These are phyloP conservation scores for Stenolophus ochropezus DNA, from an alignment of 2,888 invertebrate species.

Conservation along the genomic window DNA sequence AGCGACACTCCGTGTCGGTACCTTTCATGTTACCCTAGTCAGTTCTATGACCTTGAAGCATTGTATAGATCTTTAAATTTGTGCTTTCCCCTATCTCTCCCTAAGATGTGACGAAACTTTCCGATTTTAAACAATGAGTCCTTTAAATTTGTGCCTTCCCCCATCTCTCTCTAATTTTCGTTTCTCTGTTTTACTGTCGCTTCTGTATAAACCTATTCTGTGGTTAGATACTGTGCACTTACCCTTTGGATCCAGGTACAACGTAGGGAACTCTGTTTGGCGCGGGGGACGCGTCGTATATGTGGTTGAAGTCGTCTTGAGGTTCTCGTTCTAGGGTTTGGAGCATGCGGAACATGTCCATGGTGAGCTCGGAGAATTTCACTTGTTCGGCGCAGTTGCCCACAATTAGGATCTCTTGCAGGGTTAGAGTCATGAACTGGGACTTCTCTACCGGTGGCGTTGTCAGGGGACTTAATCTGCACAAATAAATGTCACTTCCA, in stretches of 20 bases:
- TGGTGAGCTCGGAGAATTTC: constrained; percentile 96
- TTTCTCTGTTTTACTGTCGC: too few relatives aligned
- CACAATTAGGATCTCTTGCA: constrained; percentile 95
- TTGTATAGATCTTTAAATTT: too few relatives aligned
- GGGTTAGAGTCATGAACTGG: constrained; percentile 87
- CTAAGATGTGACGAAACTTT: too few relatives aligned
- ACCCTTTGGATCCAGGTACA: constrained; percentile 71
- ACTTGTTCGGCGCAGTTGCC: constrained; percentile 96
- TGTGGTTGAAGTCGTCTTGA: constrained; percentile 85
- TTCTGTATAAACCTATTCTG: too few relatives aligned
- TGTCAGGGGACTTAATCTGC: constrained; percentile 85
- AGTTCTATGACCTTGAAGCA: too few relatives aligned
- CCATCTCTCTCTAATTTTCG: too few relatives aligned
- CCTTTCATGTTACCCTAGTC: too few relatives aligned
- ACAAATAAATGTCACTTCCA: too few relatives aligned
- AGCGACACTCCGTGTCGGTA: too few relatives aligned
- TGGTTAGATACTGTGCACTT: constrained; percentile 49
- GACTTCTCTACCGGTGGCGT: constrained; percentile 93
- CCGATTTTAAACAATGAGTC: too few relatives aligned
- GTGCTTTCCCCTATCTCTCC: too few relatives aligned
- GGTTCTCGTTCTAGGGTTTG: constrained; percentile 96
- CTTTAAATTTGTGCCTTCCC: too few relatives aligned
- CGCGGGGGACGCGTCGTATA: constrained; percentile 83
- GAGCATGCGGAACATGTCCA: constrained; percentile 98
- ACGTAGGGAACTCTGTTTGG: constrained; percentile 79